phyloP scores from a whole-genome alignment of 2,113 vertebrate genomes.

The Protobothrops mucrosquamatus region DNA sequence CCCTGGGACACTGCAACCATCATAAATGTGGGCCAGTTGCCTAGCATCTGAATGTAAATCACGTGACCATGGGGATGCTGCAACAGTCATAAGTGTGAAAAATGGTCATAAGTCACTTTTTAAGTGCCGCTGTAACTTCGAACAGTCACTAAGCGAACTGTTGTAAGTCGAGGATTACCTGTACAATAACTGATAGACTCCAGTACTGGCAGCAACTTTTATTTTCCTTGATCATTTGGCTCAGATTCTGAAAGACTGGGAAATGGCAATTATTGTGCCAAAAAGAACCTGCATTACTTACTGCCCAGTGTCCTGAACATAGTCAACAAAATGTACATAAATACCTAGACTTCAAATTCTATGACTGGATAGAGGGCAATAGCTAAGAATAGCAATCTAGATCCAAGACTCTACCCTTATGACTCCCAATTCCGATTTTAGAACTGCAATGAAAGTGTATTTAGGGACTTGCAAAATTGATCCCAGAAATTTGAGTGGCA shows the following conservation, averaged over 20 bases:
- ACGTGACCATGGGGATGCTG: neutral
- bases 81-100: neutral
- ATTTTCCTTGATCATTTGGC: neutral
- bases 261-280: neutral
- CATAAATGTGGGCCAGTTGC: neutral
- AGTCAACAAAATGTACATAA: neutral
- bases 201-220: neutral
- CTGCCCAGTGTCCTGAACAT: neutral
- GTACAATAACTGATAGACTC: neutral
- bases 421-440: neutral
- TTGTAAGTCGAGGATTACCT: neutral
- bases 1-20: neutral
- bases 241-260: neutral
- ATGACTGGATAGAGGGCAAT: neutral
- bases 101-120: neutral
- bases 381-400: neutral
- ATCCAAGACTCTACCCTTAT: neutral
- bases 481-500: neutral
- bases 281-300: neutral
- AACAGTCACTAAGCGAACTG: neutral
- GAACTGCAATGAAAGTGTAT: neutral
- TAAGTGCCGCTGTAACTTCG: neutral
- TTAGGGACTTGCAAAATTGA: neutral
- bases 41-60: neutral
- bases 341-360: neutral